phyloP scores from a whole-genome alignment of 2,888 invertebrate genomes.

The Pristionchus maxplancki region DNA sequence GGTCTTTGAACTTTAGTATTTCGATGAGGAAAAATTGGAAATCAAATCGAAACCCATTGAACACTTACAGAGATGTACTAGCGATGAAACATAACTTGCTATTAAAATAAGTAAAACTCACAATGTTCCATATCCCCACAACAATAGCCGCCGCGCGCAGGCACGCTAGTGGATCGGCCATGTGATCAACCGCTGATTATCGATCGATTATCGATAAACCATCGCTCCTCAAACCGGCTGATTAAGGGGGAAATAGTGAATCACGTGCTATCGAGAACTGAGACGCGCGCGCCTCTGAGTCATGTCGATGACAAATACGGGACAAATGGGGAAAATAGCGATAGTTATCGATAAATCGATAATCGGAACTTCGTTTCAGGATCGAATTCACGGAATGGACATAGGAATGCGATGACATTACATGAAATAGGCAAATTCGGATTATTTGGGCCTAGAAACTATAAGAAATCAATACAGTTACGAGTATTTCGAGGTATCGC shows the following conservation, averaged over 20 bases:
- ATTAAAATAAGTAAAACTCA: conserved; percentile 58
- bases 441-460: too few species aligned
- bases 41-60: not conserved
- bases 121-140: conserved; percentile 74
- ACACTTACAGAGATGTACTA: not conserved
- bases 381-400: too few species aligned
- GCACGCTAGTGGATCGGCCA: conserved; percentile 73
- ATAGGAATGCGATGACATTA: too few species aligned
- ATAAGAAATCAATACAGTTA: not conserved
- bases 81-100: too few species aligned
- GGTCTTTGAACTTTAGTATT: not conserved
- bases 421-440: too few species aligned
- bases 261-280: conserved; percentile 10
- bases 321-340: not conserved
- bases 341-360: not conserved
- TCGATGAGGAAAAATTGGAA: not conserved
- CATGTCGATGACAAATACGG: not conserved
- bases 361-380: too few species aligned
- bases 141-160: conserved; percentile 67
- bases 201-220: conserved; percentile 1
- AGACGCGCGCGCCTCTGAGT: not conserved
- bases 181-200: conserved; percentile 49
- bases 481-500: not conserved
- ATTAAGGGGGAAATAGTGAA: not conserved
- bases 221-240: not conserved